Conservation (phyloP, 2,113 vertebrate genomes). For the Pyrgilauda ruficollis region DNA sequence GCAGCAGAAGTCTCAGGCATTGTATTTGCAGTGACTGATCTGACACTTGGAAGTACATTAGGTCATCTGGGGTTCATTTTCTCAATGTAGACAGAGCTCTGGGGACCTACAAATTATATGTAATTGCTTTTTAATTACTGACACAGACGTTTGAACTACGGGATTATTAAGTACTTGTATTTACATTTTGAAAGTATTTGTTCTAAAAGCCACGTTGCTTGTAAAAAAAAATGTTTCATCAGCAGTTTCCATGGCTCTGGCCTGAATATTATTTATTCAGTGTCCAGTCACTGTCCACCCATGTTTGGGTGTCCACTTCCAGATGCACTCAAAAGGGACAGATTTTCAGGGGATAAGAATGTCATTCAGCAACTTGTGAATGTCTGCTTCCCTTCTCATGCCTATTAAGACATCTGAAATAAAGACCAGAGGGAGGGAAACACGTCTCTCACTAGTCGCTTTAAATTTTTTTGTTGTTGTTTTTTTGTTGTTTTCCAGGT, state of each 20-base stretch:
- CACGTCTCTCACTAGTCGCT: neutral
- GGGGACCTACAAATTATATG: neutral
- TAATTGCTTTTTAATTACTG: conserved; percentile 42
- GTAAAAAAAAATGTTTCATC: neutral
- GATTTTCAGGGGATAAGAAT: neutral
- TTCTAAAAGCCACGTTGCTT: neutral
- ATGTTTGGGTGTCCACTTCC: neutral
- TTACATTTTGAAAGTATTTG: neutral
- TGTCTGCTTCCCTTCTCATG: neutral
- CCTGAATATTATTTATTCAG: neutral
- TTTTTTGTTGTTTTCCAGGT: neutral
- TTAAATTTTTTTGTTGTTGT: neutral
- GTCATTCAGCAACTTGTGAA: neutral
- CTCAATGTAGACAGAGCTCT: conserved; percentile 10
- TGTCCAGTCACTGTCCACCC: neutral
- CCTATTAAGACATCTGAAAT: neutral
- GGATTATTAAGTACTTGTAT: neutral
- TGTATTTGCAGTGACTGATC: neutral
- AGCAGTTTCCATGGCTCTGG: neutral
- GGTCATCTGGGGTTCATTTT: conserved; percentile 32
- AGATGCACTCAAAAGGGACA: neutral
- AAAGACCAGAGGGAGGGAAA: neutral
- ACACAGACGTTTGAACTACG: neutral
- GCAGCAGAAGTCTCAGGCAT: neutral
- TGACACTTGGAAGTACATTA: conserved; percentile 35